Percentiles rank a stretch among this genome's conserved stretches.
Evolutionary conservation across 1,140 invertebrate genomes (phyloP).

Genomic region (Drosophila nigromelanica): DNA sequence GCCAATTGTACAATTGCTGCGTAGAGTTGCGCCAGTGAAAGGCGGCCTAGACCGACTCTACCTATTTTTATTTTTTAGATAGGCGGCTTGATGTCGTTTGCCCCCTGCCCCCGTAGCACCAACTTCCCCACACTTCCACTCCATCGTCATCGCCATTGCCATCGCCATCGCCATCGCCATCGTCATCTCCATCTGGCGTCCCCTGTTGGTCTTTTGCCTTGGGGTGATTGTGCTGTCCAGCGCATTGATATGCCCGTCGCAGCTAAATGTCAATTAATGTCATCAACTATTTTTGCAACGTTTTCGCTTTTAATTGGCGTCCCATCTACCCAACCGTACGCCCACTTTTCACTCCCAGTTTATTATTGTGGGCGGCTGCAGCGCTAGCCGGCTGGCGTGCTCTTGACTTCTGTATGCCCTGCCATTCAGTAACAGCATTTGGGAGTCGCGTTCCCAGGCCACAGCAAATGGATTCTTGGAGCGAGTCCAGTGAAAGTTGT

Average conservation of each 20-base stretch:
- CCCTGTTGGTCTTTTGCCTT: conserved; percentile 43
- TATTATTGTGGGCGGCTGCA: conserved; percentile 39
- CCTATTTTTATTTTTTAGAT: conserved; percentile 20
- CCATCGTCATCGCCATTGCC: not conserved
- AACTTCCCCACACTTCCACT: not conserved
- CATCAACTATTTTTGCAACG: conserved; percentile 75
- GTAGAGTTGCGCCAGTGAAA: conserved; percentile 67
- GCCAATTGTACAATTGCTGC: conserved; percentile 80
- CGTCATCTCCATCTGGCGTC: conserved; percentile 18
- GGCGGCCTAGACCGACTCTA: conserved; percentile 55
- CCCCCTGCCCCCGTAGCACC: not conserved
- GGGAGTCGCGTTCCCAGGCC: conserved; percentile 5
- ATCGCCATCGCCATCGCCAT: not conserved
- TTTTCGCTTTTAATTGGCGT: conserved; percentile 81
- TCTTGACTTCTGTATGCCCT: conserved; percentile 65
- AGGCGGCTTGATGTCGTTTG: conserved; percentile 1
- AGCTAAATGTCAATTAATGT: conserved; percentile 82
- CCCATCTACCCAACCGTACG: conserved; percentile 24
- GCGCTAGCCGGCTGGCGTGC: conserved; percentile 27
- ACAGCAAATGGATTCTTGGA: conserved; percentile 32
- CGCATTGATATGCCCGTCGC: conserved; percentile 78
- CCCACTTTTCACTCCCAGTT: conserved; percentile 50
- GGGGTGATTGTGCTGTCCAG: conserved; percentile 79
- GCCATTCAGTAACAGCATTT: conserved; percentile 2
- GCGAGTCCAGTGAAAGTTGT: conserved; percentile 70